Evolutionary conservation across 2,797 vertebrate species (phyloP), one percentile per base, ranked within the genome.

Genomic region (Tragopan temminckii): DNA sequence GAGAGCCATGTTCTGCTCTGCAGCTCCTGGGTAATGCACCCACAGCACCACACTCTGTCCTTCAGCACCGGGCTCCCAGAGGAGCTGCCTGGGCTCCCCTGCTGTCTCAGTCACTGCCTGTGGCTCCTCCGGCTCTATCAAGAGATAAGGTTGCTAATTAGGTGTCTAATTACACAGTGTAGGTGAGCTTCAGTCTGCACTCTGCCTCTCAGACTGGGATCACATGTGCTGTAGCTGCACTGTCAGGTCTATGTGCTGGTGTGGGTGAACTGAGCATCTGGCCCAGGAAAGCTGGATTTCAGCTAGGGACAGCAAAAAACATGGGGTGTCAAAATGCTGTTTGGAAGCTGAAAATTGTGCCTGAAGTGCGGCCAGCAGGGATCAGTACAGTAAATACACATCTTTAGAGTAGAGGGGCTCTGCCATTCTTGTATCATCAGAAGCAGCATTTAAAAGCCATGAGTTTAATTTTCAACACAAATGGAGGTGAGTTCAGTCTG

Each of bases 131-230:
- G 1, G 1, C 62, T 80, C 29, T 23, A 16, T 13, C 19, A 74
- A 64, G 53, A 90, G 88, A 83, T 67, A 80, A 78, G 80, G 68
- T 68, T 69, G 86, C 55, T 81, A 88, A 96, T 92, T 71, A 88
- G 59, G 24, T 68, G 66, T 52, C 66, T 90, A 90, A 92, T 92
- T 83, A 66, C 62, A 10, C 2, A 11, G 80, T 12, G 38, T 25
- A n/a, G 83, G 86, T 80, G 42, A 87, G 67, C 80, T 94, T 75
- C 58, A 61, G 62, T 57, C 53, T 90, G 84, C 43, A 3, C 64
- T 42, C 48, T 3, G 4, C 33, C 0, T 8, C 74, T 80, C 2
- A 9, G 18, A 45, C 58, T 29, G 4, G 0, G 31, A 25, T 25
- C 33, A 17, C 10, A 3, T 7, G 2, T 19, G 4, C 52, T 61